Evolutionary conservation across 2,888 invertebrate genomes (phyloP), one percentile per base, ranked within the genome.

Genomic region (Strigamia crassipes): DNA sequence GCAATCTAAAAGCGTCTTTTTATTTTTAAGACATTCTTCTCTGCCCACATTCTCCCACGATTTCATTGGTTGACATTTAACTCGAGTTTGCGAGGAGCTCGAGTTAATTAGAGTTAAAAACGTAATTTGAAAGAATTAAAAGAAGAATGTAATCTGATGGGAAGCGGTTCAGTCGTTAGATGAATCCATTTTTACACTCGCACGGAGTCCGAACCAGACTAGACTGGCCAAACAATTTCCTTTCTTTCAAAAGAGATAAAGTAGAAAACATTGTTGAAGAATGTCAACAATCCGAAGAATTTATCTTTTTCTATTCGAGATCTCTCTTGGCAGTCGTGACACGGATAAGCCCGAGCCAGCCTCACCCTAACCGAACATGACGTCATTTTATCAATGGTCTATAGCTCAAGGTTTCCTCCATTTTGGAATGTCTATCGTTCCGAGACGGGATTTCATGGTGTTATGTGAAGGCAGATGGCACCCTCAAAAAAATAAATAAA

Each of bases 221-320:
- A 27, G 15, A 56, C 18, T 56, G 56, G 18, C 56, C 56, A 56
- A 56, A 18, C 6, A 21, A 56, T 9, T 18, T 56, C 4, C 6
- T 38, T 38, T 38, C 6, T 38, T 38, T 38, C 10, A 27, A 9
- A 6, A 38, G 38, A 38, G 38, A 38, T 38, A 38, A 46, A 46
- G 21, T 23, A 23, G 61, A 61, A 38, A 61, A n/a, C 61, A 61
- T 73, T 12, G 15, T 73, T 73, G 15, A 73, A 73, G 31, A 73
- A 73, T 73, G 73, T 73, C 73, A 73, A 73, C 73, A 27, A 73
- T 73, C 27, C n/a, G n/a, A 27, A n/a, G 73, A 73, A 73, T 73
- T 18, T 18, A 56, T 27, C 31, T 27, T 31, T 73, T 73, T 73
- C 31, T 73, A 73, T 73, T 73, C 27, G 61, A 61, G 61, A 61